Percentiles rank a stretch among this genome's conserved stretches.
phyloP scores from a whole-genome alignment of 2,888 invertebrate species.

The Chrysodeixis includens region DNA sequence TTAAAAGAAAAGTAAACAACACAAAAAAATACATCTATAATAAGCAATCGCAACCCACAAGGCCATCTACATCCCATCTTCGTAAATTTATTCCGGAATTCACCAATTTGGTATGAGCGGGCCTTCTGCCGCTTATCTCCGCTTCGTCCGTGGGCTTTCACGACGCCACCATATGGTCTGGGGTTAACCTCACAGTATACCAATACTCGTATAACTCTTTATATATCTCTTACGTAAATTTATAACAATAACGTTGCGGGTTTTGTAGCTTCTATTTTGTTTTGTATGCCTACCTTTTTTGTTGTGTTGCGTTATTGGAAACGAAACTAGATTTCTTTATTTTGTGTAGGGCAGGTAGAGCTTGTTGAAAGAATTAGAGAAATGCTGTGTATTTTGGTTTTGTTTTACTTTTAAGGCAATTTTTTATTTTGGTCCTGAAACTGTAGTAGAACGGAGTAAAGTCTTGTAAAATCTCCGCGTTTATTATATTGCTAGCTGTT shows the following conservation, averaged over 20 bases:
- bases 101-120: neutral
- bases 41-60: neutral
- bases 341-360: no score
- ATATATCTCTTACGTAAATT: slow-evolving; percentile 17
- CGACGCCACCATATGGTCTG: slow-evolving; percentile 53
- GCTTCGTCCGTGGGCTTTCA: slow-evolving; percentile 42
- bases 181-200: slow-evolving; percentile 24
- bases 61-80: neutral
- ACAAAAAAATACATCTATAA: neutral
- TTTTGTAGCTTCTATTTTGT: slow-evolving; percentile 12
- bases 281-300: neutral
- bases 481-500: no score
- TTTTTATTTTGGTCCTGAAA: no score
- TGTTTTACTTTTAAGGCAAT: no score
- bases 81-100: neutral
- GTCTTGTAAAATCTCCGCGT: no score
- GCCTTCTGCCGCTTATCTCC: slow-evolving; percentile 31
- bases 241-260: slow-evolving; percentile 12
- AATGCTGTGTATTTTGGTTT: no score
- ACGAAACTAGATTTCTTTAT: no score
- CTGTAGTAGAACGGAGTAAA: no score
- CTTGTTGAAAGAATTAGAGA: no score
- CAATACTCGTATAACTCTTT: slow-evolving; percentile 17
- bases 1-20: neutral
- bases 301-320: no score